These are phyloP conservation scores for Helogale parvula DNA, from an alignment of 2,113 vertebrate genomes.

Conservation along the genomic window DNA sequence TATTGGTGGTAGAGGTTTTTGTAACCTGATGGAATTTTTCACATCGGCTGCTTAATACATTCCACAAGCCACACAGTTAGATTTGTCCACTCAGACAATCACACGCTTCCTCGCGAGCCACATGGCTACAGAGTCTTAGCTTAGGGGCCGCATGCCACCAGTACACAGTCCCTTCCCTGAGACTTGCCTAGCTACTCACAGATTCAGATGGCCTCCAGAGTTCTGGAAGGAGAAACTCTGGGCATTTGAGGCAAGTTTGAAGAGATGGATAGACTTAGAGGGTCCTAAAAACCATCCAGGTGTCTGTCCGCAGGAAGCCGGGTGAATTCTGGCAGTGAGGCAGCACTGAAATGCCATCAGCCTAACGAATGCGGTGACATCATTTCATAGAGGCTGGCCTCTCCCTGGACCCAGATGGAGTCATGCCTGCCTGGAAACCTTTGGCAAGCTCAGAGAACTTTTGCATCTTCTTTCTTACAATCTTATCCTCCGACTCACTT, in stretches of 20 bases:
- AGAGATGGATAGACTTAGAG: not conserved
- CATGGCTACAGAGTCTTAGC: not conserved
- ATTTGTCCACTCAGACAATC: not conserved
- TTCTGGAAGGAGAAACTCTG: not conserved
- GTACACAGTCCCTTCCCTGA: not conserved
- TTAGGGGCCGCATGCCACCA: not conserved
- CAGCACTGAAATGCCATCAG: constrained; percentile 45
- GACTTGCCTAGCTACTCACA: not conserved
- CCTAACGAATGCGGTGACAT: constrained; percentile 64
- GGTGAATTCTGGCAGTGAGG: not conserved
- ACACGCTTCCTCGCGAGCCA: not conserved
- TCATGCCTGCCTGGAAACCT: constrained; percentile 46
- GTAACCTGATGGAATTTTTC: not conserved
- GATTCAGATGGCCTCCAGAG: not conserved
- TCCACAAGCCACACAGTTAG: not conserved
- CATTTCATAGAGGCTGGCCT: constrained; percentile 26
- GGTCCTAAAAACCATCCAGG: constrained; percentile 6
- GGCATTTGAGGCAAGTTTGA: not conserved
- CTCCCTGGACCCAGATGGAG: constrained; percentile 28
- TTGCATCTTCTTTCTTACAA: not conserved
- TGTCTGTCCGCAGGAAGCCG: not conserved
- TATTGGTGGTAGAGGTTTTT: not conserved
- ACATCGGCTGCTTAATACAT: not conserved
- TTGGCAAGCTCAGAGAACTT: constrained; percentile 51
- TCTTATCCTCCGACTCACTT: not conserved